phyloP scores from a whole-genome alignment of 2,888 invertebrate species.

The Petrolisthes cinctipes region DNA sequence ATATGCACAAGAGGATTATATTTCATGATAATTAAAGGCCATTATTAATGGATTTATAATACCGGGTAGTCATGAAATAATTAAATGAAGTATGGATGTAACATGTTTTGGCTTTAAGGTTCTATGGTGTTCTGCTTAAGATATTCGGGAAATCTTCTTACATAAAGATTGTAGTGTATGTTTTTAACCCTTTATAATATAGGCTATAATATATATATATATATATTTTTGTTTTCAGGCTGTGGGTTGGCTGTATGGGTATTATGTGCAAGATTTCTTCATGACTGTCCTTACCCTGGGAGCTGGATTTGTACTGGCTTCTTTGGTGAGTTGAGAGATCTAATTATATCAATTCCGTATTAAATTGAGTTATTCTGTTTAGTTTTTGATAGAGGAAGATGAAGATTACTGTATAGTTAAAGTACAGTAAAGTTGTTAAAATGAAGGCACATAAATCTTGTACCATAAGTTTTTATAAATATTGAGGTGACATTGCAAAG shows the following conservation, averaged over 20 bases:
- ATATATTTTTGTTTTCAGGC: constrained; percentile 43
- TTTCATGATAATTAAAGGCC: too few species aligned
- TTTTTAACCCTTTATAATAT: not conserved
- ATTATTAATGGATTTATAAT: too few species aligned
- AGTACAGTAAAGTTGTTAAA: too few species aligned
- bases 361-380: too few species aligned
- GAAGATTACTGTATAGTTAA: too few species aligned
- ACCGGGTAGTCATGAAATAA: too few species aligned
- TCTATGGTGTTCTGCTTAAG: not conserved
- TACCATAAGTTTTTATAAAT: too few species aligned
- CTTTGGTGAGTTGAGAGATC: constrained; percentile 46
- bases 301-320: constrained; percentile 60
- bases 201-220: not conserved
- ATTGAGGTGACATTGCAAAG: too few species aligned
- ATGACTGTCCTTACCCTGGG: constrained; percentile 59
- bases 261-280: constrained; percentile 60
- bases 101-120: not conserved
- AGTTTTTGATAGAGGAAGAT: too few species aligned
- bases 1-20: too few species aligned
- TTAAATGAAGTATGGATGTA: too few species aligned
- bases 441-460: too few species aligned
- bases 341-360: not conserved
- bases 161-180: not conserved
- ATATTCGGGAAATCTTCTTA: not conserved
- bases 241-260: constrained; percentile 60